Evolutionary conservation across 2,888 invertebrate species (phyloP).

Genomic region (Athalia circularis): DNA sequence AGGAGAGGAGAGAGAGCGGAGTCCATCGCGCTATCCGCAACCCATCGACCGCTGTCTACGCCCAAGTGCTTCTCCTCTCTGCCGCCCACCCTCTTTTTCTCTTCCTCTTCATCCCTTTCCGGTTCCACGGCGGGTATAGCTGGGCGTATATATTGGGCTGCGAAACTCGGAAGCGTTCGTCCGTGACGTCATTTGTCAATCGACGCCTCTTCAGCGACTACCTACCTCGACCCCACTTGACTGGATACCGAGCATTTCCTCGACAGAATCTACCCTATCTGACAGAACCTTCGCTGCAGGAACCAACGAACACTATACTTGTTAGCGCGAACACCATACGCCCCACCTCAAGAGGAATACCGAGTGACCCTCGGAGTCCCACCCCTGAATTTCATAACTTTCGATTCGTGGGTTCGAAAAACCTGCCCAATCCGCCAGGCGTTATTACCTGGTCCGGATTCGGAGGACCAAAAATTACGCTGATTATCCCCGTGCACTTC

Average conservation of each 20-base stretch:
- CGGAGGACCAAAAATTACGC: no score
- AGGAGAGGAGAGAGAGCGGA: slow-evolving; percentile 4
- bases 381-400: background rate
- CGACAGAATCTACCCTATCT: background rate
- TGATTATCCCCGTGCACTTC: slow-evolving; percentile 27
- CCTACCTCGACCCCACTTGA: slow-evolving; percentile 30
- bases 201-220: slow-evolving; percentile 9
- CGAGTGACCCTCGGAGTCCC: background rate
- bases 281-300: slow-evolving; percentile 16
- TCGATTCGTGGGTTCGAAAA: background rate
- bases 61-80: slow-evolving; percentile 11
- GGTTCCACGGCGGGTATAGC: no score
- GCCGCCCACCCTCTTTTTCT: background rate
- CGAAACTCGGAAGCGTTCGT: slow-evolving; percentile 33
- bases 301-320: slow-evolving; percentile 14
- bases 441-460: background rate
- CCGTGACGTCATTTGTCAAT: slow-evolving; percentile 39
- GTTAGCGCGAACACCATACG: background rate
- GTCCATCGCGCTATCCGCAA: slow-evolving; percentile 24
- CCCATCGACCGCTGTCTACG: slow-evolving; percentile 35
- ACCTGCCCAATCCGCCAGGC: background rate
- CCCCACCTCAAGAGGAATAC: background rate
- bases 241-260: slow-evolving; percentile 20
- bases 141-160: slow-evolving; percentile 13
- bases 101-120: background rate